Conservation (phyloP, 2,113 vertebrate species). For the Boleophthalmus pectinirostris region DNA sequence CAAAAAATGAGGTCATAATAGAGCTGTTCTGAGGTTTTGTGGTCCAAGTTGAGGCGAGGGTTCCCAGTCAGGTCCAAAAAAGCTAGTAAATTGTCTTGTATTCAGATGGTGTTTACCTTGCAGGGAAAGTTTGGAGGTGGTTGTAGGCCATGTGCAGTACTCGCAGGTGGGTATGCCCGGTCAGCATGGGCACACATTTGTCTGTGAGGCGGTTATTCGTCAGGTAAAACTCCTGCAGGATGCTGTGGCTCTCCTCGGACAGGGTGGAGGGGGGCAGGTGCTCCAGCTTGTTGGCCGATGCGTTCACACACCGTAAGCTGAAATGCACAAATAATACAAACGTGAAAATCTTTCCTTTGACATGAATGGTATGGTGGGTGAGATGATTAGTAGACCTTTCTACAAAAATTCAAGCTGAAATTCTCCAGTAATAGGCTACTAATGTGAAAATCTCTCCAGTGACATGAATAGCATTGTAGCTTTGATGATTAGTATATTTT, state of each 20-base stretch:
- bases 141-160: constrained; percentile 97
- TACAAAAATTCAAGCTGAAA: no score
- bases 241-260: constrained; percentile 91
- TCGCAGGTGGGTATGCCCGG: constrained; percentile 89
- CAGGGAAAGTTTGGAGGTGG: constrained; percentile 94
- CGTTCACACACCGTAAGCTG: constrained; percentile 92
- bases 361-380: not conserved
- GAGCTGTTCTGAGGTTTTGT: constrained; percentile 93
- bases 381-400: no score
- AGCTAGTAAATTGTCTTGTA: no score
- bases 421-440: no score
- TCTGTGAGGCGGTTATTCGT: constrained; percentile 96
- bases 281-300: constrained; percentile 96
- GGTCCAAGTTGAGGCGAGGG: constrained; percentile 89
- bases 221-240: constrained; percentile 94
- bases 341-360: not conserved
- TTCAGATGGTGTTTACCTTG: constrained; percentile 79
- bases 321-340: not conserved
- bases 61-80: constrained; percentile 90
- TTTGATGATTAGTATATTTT: no score
- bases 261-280: constrained; percentile 89
- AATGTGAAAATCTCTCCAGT: no score
- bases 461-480: no score
- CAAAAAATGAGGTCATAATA: constrained; percentile 77
- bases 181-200: constrained; percentile 93